Evolutionary conservation across 2,888 invertebrate species (phyloP).

Genomic region (Phalera bucephala): DNA sequence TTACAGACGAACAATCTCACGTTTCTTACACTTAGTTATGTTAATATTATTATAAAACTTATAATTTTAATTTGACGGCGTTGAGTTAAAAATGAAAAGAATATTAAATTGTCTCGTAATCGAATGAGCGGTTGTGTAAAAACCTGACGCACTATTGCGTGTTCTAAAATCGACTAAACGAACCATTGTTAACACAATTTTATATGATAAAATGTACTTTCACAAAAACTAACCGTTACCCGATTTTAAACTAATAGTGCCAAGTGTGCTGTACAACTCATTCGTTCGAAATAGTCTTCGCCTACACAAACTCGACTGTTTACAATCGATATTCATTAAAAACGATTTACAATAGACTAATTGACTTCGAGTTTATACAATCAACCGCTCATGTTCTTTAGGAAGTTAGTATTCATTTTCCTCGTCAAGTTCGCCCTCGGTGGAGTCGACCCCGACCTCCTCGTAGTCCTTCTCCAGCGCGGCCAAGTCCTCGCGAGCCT

Average conservation of each 20-base stretch:
- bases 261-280: too few species aligned
- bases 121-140: constrained; percentile 7
- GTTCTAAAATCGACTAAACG: constrained; percentile 7
- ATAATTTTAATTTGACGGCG: constrained; percentile 29
- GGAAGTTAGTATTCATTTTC: constrained; percentile 85
- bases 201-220: not conserved
- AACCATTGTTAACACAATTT: not conserved
- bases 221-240: not conserved
- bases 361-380: constrained; percentile 3
- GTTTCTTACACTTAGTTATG: constrained; percentile 32
- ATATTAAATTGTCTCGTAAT: constrained; percentile 13
- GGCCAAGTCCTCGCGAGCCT: constrained; percentile 93
- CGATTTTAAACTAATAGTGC: too few species aligned
- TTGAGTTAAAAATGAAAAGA: constrained; percentile 12
- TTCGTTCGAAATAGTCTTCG: too few species aligned
- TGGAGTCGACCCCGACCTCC: constrained; percentile 90
- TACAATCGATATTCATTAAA: not conserved
- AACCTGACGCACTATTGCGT: too few species aligned
- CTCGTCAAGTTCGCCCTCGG: constrained; percentile 86
- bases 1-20: constrained; percentile 34
- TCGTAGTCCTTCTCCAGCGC: constrained; percentile 92
- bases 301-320: not conserved
- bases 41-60: constrained; percentile 31
- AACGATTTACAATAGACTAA: constrained; percentile 6
- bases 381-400: not conserved